phyloP scores from a whole-genome alignment of 2,113 vertebrate species.

The Notarius lentiginosus region DNA sequence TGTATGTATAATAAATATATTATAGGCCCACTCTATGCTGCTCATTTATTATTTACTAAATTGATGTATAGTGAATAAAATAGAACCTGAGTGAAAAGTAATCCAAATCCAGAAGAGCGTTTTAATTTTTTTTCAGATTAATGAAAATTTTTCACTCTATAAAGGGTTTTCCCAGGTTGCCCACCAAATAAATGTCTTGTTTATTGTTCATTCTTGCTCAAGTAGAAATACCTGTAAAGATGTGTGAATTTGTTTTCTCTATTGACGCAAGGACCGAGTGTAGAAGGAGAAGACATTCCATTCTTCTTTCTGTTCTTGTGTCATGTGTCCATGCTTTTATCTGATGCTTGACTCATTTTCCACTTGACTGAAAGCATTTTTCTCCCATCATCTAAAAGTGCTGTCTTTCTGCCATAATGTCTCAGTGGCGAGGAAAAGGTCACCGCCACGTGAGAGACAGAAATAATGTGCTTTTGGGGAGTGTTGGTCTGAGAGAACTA shows the following conservation, averaged over 20 bases:
- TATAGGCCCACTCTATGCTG: neutral
- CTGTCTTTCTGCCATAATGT: constrained; percentile 29
- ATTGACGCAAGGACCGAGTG: neutral
- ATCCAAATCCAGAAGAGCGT: neutral
- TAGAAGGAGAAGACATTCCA: neutral
- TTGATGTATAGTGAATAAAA: neutral
- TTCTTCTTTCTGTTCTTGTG: constrained; percentile 13
- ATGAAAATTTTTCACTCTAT: neutral
- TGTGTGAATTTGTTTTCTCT: neutral
- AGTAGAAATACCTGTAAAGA: neutral
- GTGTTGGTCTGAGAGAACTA: constrained; percentile 22
- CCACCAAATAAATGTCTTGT: neutral
- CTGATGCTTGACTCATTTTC: constrained; percentile 34
- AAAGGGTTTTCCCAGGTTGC: neutral
- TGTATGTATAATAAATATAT: neutral
- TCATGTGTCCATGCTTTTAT: constrained; percentile 10
- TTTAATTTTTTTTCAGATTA: neutral
- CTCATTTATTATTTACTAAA: neutral
- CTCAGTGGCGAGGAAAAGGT: constrained; percentile 26
- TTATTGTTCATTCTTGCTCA: constrained; percentile 1
- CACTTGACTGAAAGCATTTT: constrained; percentile 35
- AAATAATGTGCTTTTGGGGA: constrained; percentile 23
- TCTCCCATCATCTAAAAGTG: constrained; percentile 31
- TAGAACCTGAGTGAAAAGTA: neutral
- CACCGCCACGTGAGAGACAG: constrained; percentile 14